Evolutionary conservation across 2,113 vertebrate species (phyloP).

Genomic region (Tor tambroides): DNA sequence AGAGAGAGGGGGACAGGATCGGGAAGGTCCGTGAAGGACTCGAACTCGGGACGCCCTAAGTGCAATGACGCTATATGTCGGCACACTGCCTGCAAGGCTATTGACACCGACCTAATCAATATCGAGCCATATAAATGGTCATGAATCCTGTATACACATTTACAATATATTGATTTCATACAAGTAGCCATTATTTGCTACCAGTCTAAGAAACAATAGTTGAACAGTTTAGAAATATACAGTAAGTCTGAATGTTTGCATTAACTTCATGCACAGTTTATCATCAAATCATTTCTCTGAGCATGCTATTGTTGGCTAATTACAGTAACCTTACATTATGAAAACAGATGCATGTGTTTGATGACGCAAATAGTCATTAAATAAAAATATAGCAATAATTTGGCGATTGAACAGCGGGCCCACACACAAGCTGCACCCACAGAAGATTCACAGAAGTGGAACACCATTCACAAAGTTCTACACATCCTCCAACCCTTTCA

Average conservation of each 20-base stretch:
- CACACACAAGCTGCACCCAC: not conserved
- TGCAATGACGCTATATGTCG: too few species aligned
- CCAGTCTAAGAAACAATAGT: not conserved
- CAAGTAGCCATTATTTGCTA: not conserved
- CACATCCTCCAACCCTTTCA: not conserved
- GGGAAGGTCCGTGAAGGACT: too few species aligned
- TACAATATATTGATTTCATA: not conserved
- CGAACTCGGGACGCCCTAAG: too few species aligned
- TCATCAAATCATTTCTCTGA: not conserved
- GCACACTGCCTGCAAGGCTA: too few species aligned
- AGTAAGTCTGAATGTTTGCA: not conserved
- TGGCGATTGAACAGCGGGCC: not conserved
- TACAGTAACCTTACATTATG: not conserved
- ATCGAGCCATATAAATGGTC: not conserved
- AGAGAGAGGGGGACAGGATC: too few species aligned
- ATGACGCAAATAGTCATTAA: not conserved
- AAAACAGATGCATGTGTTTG: conserved; percentile 1
- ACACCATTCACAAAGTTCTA: not conserved
- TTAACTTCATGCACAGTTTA: not conserved
- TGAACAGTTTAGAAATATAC: not conserved
- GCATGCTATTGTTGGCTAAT: not conserved
- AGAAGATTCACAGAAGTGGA: not conserved
- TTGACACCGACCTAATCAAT: not conserved
- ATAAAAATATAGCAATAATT: not conserved
- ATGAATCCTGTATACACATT: not conserved